Conservation (phyloP, 2,888 invertebrate genomes). For the Graphium colonna region DNA sequence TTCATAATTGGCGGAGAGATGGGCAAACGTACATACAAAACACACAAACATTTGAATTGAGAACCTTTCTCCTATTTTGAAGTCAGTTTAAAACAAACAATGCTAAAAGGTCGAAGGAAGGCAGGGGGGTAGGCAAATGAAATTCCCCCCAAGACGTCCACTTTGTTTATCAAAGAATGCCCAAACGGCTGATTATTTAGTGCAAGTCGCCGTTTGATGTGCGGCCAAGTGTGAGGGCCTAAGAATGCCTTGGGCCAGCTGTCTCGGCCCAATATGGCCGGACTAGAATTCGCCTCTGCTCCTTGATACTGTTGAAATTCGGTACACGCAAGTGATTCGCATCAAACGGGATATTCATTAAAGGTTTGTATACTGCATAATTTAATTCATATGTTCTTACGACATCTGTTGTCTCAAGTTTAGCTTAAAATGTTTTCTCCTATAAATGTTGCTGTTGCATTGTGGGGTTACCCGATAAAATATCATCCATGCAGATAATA, state of each 20-base stretch:
- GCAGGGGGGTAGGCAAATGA: constrained; percentile 49
- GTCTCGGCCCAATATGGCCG: constrained; percentile 14
- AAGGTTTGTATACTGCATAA: background rate
- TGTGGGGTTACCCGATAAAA: no score
- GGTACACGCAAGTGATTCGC: background rate
- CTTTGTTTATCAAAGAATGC: constrained; percentile 73
- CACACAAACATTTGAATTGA: no score
- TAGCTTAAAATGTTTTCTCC: no score
- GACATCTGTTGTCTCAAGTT: no score
- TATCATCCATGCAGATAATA: no score
- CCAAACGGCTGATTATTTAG: constrained; percentile 61
- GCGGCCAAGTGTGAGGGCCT: constrained; percentile 50
- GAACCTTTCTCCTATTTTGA: no score
- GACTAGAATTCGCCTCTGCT: constrained; percentile 15
- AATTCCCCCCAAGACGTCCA: constrained; percentile 67
- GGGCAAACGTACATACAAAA: no score
- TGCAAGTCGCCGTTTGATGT: constrained; percentile 61
- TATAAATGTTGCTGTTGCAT: no score
- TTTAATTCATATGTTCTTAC: no score
- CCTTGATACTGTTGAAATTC: no score
- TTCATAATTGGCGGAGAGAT: no score
- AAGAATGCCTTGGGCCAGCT: constrained; percentile 63
- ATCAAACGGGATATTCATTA: background rate
- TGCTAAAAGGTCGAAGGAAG: constrained; percentile 7
- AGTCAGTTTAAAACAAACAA: no score